Evolutionary conservation across 2,888 invertebrate genomes (phyloP).

Genomic region (Cephus rjabovi): DNA sequence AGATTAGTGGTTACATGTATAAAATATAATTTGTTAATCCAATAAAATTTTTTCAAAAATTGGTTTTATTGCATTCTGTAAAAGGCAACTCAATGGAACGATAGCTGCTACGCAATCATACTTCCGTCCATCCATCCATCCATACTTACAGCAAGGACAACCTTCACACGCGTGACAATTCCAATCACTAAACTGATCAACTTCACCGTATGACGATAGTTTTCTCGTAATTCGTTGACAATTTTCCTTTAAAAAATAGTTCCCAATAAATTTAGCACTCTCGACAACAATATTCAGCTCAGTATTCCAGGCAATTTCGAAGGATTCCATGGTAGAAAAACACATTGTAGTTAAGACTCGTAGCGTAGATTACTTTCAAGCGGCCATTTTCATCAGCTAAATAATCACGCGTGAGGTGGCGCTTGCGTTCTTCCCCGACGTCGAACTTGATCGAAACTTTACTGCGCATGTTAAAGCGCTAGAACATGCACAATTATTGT

Average conservation of each 20-base stretch:
- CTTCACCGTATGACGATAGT: constrained; percentile 29
- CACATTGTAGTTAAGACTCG: constrained; percentile 43
- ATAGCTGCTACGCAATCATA: not conserved
- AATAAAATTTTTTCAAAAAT: not conserved
- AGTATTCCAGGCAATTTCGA: constrained; percentile 37
- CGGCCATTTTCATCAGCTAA: constrained; percentile 55
- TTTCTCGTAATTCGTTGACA: constrained; percentile 25
- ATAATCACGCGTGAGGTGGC: not conserved
- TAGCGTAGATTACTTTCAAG: constrained; percentile 44
- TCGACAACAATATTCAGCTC: constrained; percentile 32
- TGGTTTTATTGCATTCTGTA: not conserved
- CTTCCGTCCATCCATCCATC: constrained; percentile 18
- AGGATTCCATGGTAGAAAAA: constrained; percentile 52
- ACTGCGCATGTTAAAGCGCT: not conserved
- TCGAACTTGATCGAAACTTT: not conserved
- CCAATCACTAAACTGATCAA: constrained; percentile 32
- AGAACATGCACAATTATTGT: not conserved
- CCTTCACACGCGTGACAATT: constrained; percentile 43
- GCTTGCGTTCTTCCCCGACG: constrained; percentile 17
- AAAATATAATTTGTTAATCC: not conserved
- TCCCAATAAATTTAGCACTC: constrained; percentile 24
- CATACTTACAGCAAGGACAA: constrained; percentile 48
- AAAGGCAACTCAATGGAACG: not conserved
- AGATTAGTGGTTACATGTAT: not conserved
- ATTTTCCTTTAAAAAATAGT: constrained; percentile 21